Evolutionary conservation across 2,797 vertebrate species (phyloP).

Genomic region (Peromyscus aztecus): DNA sequence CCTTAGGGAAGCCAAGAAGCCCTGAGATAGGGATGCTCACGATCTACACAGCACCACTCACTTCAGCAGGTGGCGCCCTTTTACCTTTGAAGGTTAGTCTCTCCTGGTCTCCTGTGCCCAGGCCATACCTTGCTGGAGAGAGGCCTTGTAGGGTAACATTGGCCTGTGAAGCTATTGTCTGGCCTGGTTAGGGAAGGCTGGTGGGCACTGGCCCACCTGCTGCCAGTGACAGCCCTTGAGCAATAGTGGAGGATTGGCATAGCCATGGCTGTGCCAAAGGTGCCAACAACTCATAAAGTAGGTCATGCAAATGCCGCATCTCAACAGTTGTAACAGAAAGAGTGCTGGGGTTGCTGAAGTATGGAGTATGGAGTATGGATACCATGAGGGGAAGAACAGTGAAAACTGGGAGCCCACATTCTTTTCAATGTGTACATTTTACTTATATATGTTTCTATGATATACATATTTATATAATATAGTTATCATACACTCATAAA

Average conservation of each 20-base stretch:
- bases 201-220: constrained; percentile 41
- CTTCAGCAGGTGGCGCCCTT: constrained; percentile 82
- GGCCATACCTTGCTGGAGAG: background rate
- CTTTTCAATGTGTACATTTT: background rate
- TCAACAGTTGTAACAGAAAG: background rate
- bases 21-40: background rate
- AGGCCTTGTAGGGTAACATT: constrained; percentile 34
- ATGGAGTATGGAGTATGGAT: background rate
- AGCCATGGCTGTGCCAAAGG: constrained; percentile 33
- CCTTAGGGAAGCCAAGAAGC: background rate
- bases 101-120: background rate
- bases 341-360: constrained; percentile 19
- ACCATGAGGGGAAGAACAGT: background rate
- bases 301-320: background rate
- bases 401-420: background rate
- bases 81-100: constrained; percentile 65
- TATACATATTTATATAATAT: background rate
- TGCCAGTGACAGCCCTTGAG: constrained; percentile 68
- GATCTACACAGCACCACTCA: background rate
- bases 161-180: constrained; percentile 27
- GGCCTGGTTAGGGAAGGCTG: constrained; percentile 38
- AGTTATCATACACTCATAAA: background rate
- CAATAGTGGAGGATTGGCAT: constrained; percentile 54
- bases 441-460: background rate
- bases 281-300: constrained; percentile 29